A percentile compares a stretch with the other conserved stretches of the same genome.
These are phyloP conservation scores for Onychorhynchus coronatus DNA, from an alignment of 2,113 vertebrate genomes.

Conservation along the genomic window DNA sequence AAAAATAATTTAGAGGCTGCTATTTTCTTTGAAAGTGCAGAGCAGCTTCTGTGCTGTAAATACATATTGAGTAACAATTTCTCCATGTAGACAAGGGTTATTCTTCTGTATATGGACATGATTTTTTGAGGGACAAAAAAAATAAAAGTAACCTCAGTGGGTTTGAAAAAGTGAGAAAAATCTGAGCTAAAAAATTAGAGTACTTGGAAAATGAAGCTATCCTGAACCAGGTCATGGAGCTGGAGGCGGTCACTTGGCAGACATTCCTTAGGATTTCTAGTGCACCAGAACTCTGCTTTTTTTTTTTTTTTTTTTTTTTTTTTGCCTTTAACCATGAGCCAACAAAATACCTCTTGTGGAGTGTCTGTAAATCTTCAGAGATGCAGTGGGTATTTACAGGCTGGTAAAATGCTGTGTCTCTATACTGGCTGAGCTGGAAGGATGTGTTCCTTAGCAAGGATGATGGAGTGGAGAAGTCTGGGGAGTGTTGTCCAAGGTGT, in stretches of 20 bases:
- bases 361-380: background rate
- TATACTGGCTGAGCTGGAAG: background rate
- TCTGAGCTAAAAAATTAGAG: background rate
- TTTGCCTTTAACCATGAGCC: background rate
- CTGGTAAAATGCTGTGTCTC: background rate
- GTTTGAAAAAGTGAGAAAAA: background rate
- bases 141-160: background rate
- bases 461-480: background rate
- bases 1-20: background rate
- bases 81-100: background rate
- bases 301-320: background rate
- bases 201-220: background rate
- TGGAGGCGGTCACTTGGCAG: background rate
- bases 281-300: background rate
- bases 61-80: background rate
- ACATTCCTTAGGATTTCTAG: background rate
- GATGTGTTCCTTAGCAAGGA: background rate
- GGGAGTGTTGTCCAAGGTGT: background rate
- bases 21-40: background rate
- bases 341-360: background rate
- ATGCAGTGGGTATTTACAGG: background rate
- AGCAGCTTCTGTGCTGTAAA: background rate
- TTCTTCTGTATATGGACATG: background rate
- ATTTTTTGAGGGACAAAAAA: background rate
- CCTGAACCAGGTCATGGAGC: background rate